Evolutionary conservation across 2,113 vertebrate genomes (phyloP), one percentile per base, ranked within the genome.

Genomic region (Cyphomyrus plagiostoma): DNA sequence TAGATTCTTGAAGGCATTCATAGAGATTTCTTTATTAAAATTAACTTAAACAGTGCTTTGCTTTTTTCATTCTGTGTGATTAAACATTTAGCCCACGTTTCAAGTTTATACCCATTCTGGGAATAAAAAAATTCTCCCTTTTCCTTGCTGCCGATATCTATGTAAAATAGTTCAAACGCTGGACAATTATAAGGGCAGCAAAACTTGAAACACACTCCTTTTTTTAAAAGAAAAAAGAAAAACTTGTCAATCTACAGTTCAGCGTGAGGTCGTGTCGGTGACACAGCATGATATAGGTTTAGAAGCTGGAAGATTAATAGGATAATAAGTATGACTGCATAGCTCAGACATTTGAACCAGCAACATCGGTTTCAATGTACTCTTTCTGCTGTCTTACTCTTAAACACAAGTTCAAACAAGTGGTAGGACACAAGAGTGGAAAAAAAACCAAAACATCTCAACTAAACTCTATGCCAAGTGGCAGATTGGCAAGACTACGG

Each of bases 321-420:
- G 89, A 92, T 88, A 92, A 94, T 92, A 93, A 94, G 92, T 92
- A 93, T 94, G 94, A 93, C 93, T 95, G 90, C 89, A 87, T 92
- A 91, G 94, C 92, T 94, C 92, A 94, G 94, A 93, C 94, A 95
- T 93, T 92, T 90, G 58, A 88, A 91, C 94, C 94, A 93, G 93
- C 93, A 95, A 93, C 93, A 93, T 92, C 92, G 92, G 91, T 90
- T 94, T 93, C 52, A 88, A 70, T 92, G 92, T 92, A 93, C 91
- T 92, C 90, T 46, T 92, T 92, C 86, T 90, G 89, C 93, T 88
- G 89, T 89, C 92, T 93, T 92, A 89, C 93, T 93, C 93, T 93
- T 92, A 92, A 94, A 93, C 91, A 92, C 94, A 94, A 93, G 94
- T 95, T 95, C 88, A 92, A 94, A 95, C 94, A 95, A 93, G 93